phyloP scores from a whole-genome alignment of 2,888 invertebrate genomes.

The Drymonia ruficornis region DNA sequence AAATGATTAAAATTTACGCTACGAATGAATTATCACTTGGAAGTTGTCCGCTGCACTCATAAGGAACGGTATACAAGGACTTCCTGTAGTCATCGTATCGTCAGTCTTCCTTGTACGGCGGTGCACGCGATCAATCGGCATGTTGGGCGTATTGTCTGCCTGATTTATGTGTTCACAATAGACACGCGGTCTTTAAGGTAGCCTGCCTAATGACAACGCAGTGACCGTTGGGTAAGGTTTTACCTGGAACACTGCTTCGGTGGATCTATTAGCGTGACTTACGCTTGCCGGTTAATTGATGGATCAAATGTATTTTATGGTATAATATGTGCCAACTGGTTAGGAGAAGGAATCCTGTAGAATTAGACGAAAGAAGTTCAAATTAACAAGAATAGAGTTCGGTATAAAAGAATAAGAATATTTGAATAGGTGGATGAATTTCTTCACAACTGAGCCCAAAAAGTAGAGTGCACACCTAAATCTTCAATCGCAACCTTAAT shows the following conservation, averaged over 20 bases:
- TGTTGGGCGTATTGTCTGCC: constrained; percentile 34
- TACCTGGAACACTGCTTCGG: constrained; percentile 6
- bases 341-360: too few species aligned
- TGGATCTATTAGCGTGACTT: not conserved
- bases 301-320: too few species aligned
- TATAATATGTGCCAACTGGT: too few species aligned
- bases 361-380: too few species aligned
- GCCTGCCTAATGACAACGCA: constrained; percentile 20
- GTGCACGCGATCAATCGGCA: constrained; percentile 38
- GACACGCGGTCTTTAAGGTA: constrained; percentile 12
- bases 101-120: constrained; percentile 48
- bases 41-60: constrained; percentile 42
- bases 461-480: constrained; percentile 8
- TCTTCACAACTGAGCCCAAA: too few species aligned
- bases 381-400: too few species aligned
- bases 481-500: constrained; percentile 31
- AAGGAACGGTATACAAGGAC: constrained; percentile 53
- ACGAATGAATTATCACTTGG: constrained; percentile 1
- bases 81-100: constrained; percentile 52
- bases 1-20: not conserved
- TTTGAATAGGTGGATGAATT: too few species aligned
- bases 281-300: not conserved
- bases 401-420: too few species aligned
- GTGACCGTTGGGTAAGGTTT: constrained; percentile 15
- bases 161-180: constrained; percentile 35